Conservation (phyloP, 2,113 vertebrate species). For the Callocephalon fimbriatum region DNA sequence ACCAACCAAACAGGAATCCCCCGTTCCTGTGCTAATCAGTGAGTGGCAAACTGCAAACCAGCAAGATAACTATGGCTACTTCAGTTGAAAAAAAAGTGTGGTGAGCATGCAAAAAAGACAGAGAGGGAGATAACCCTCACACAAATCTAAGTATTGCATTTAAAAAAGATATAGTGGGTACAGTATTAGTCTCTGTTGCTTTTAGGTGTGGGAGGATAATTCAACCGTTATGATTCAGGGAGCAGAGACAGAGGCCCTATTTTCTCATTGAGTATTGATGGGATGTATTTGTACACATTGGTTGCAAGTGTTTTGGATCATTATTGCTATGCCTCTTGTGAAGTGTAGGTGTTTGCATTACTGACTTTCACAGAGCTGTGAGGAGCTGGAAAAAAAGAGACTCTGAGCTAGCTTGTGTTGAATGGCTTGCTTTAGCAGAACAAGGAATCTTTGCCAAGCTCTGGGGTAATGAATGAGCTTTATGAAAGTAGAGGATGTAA, state of each 20-base stretch:
- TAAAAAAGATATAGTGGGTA: neutral
- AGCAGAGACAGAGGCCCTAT: neutral
- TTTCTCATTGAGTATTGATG: conserved; percentile 23
- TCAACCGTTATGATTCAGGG: neutral
- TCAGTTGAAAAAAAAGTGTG: neutral
- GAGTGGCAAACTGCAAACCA: neutral
- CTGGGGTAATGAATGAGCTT: neutral
- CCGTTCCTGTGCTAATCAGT: neutral
- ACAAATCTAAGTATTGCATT: neutral
- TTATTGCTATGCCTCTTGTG: conserved; percentile 11
- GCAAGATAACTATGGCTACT: neutral
- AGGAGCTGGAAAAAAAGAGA: neutral
- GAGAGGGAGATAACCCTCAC: neutral
- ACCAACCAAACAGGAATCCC: neutral
- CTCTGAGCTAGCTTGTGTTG: neutral
- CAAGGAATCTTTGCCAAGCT: neutral
- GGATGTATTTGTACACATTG: conserved; percentile 55
- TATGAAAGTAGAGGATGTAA: neutral
- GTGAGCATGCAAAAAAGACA: neutral
- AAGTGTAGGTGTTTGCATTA: conserved; percentile 59
- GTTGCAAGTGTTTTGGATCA: conserved; percentile 24
- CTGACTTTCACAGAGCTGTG: conserved; percentile 6
- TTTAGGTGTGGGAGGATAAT: conserved; percentile 31
- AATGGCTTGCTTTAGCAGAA: conserved; percentile 6
- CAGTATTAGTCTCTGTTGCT: neutral